Conservation (phyloP, 2,113 vertebrate species). For the Paradoxurus hermaphroditus region DNA sequence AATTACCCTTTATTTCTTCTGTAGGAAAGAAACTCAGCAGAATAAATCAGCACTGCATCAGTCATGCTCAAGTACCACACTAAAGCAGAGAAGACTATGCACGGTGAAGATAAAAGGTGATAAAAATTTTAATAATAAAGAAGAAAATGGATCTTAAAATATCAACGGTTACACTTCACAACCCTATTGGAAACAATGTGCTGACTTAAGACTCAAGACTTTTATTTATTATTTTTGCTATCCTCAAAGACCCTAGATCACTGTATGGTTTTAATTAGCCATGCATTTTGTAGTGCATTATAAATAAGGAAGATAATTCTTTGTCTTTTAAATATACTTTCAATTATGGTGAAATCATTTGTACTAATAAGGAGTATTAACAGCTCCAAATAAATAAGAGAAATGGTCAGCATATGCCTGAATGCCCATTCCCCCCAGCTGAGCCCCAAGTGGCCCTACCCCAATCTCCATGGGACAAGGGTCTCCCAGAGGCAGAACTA, state of each 20-base stretch:
- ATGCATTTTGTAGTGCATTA: background rate
- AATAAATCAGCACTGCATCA: background rate
- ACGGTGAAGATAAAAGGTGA: background rate
- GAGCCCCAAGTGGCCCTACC: background rate
- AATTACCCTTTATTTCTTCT: background rate
- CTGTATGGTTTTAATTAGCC: background rate
- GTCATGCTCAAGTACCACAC: background rate
- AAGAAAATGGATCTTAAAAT: background rate
- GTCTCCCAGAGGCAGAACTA: background rate
- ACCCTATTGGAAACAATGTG: background rate
- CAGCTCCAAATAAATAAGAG: background rate
- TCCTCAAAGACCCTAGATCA: background rate
- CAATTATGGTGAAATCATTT: background rate
- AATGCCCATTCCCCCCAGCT: background rate
- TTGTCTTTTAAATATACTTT: background rate
- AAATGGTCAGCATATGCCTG: background rate
- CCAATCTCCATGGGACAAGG: rapidly evolving
- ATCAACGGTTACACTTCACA: background rate
- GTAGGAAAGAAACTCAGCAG: background rate
- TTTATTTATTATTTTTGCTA: background rate
- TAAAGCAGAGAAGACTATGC: background rate
- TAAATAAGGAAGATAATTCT: background rate
- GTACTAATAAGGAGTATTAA: background rate
- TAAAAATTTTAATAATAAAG: background rate
- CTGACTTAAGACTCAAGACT: background rate